phyloP scores from a whole-genome alignment of 1,140 invertebrate species.

The Zeugodacus cucurbitae region DNA sequence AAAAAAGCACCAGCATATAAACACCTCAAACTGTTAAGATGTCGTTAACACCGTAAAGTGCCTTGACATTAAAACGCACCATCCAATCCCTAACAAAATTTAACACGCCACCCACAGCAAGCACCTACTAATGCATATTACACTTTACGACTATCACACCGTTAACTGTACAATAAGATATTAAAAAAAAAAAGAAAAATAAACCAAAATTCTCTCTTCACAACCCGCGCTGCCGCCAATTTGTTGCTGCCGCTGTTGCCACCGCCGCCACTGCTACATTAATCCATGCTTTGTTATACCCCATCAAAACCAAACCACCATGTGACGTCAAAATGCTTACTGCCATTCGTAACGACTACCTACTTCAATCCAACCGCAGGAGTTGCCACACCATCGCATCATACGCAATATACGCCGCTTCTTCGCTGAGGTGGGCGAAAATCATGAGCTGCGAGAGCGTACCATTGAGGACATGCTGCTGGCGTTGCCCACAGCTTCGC shows the following conservation, averaged over 20 bases:
- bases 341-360: not conserved
- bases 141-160: not conserved
- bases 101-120: not conserved
- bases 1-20: not conserved
- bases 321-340: not conserved
- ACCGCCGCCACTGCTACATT: not conserved
- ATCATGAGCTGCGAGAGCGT: constrained; percentile 57
- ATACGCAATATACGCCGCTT: constrained; percentile 63
- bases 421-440: constrained; percentile 63
- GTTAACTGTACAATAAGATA: constrained; percentile 6
- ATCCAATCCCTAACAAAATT: not conserved
- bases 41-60: not conserved
- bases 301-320: not conserved
- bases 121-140: not conserved
- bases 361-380: constrained; percentile 46
- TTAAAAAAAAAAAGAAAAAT: too few relatives aligned
- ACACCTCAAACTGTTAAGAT: not conserved
- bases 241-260: not conserved
- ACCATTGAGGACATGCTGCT: constrained; percentile 64
- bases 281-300: not conserved
- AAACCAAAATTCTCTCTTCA: not conserved
- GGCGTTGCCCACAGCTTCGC: constrained; percentile 59
- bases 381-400: constrained; percentile 65
- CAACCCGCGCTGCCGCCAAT: not conserved
- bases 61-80: not conserved